Evolutionary conservation across 2,797 vertebrate species (phyloP), one percentile per base, ranked within the genome.

Genomic region (Sebastes glaucus): DNA sequence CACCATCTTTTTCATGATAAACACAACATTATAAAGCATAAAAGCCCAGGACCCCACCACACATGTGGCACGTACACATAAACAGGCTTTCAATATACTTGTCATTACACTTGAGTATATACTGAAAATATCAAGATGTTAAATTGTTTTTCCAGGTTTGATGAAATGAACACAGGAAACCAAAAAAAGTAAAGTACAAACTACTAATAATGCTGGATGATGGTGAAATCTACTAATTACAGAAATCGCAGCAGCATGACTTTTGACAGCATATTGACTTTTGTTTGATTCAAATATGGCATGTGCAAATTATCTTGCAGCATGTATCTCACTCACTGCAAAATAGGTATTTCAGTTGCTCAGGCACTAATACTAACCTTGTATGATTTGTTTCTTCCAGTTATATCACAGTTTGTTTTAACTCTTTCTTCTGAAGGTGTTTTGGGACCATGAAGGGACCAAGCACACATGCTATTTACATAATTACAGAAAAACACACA

Each of bases 81-180:
- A 52, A 9, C 57, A 52, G 28, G 25, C 49, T 57, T 52, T 68
- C 9, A 32, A 2, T 28, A 28, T 30, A 52, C 9, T 46, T 35
- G 63, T 72, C n/a, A 57, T 20, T 4, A 42, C 23, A 59, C 16
- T 33, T 70, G 4, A 64, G 28, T 22, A 27, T 77, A 52, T 46
- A 55, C 13, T 66, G 74, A 52, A 76, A 64, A 74, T 70, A 72
- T 85, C 11, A 84, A 71, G 46, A 46, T 86, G 53, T 84, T 35
- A 71, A 72, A 87, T 77, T 87, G 64, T 90, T 87, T 53, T 89
- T 88, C 42, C 83, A 90, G 85, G 85, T 82, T 70, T 83, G 68
- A 79, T 77, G 81, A 83, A 77, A 69, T 82, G 74, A 90, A 87
- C 72, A 53, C 68, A 73, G 53, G 78, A 64, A 69, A 87, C 69